Evolutionary conservation across 1,140 invertebrate species (phyloP).

Genomic region (Micrasema longulum): DNA sequence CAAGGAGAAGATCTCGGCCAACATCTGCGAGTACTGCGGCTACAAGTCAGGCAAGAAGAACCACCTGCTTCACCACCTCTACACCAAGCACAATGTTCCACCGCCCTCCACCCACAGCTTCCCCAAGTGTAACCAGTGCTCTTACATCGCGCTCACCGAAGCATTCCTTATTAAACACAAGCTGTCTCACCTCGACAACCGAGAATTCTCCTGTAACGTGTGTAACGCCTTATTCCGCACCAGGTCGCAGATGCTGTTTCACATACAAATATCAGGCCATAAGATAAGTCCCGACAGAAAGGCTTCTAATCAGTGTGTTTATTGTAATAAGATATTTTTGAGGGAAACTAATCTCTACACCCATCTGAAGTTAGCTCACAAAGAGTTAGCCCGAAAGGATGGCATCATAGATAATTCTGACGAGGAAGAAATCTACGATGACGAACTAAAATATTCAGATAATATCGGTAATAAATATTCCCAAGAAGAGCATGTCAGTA

Average conservation of each 20-base stretch:
- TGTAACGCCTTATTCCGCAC: conserved; percentile 68
- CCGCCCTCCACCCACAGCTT: conserved; percentile 77
- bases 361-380: conserved; percentile 74
- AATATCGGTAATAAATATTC: conserved; percentile 34
- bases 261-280: conserved; percentile 71
- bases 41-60: conserved; percentile 81
- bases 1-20: conserved; percentile 81
- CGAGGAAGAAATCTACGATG: conserved; percentile 63
- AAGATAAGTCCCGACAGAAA: conserved; percentile 66
- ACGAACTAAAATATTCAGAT: conserved; percentile 57
- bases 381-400: conserved; percentile 70
- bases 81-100: conserved; percentile 81
- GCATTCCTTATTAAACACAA: conserved; percentile 76
- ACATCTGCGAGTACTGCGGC: conserved; percentile 88
- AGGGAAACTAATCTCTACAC: conserved; percentile 74
- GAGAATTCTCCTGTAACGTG: conserved; percentile 64
- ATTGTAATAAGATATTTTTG: conserved; percentile 75
- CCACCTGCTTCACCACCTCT: conserved; percentile 83
- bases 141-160: conserved; percentile 79
- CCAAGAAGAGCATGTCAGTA: conserved; percentile 59
- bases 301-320: conserved; percentile 72
- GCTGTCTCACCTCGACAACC: conserved; percentile 66
- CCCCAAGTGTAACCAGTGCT: conserved; percentile 82
- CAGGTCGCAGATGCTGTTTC: conserved; percentile 64
- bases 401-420: conserved; percentile 74